A percentile compares a stretch with the other conserved stretches of the same genome.
phyloP scores from a whole-genome alignment of 2,797 vertebrate species.

The Enteromius paludinosus region DNA sequence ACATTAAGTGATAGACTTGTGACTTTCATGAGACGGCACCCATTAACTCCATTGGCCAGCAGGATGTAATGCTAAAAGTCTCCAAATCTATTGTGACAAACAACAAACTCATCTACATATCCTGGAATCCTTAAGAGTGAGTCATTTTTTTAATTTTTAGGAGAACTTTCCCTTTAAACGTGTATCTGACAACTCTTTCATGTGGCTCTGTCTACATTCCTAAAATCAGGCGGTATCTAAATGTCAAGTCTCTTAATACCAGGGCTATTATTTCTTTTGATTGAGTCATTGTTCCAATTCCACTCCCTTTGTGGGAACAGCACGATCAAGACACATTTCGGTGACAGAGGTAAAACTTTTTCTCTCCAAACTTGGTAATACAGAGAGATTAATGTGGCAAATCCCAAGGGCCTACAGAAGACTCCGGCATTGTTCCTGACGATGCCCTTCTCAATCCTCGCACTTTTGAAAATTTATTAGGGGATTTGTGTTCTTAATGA shows the following conservation, averaged over 20 bases:
- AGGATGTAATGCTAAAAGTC: neutral
- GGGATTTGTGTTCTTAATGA: slow-evolving; percentile 85
- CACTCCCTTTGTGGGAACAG: slow-evolving; percentile 44
- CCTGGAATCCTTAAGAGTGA: neutral
- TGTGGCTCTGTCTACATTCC: slow-evolving; percentile 72
- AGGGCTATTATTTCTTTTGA: slow-evolving; percentile 66
- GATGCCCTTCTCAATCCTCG: slow-evolving; percentile 55
- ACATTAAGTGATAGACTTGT: neutral
- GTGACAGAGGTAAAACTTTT: slow-evolving; percentile 70
- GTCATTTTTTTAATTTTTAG: neutral
- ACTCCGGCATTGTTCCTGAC: slow-evolving; percentile 76
- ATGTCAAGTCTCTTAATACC: slow-evolving; percentile 52
- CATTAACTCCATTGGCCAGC: neutral
- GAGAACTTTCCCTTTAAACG: neutral
- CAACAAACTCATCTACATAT: neutral
- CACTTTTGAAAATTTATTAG: slow-evolving; percentile 82
- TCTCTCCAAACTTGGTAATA: slow-evolving; percentile 62
- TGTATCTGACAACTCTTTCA: slow-evolving; percentile 59
- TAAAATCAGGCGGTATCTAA: slow-evolving; percentile 68
- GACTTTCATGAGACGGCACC: neutral
- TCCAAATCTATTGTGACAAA: neutral
- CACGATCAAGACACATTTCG: slow-evolving; percentile 60
- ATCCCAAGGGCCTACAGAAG: slow-evolving; percentile 69
- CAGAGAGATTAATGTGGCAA: slow-evolving; percentile 72
- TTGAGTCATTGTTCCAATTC: slow-evolving; percentile 67